Evolutionary conservation across 1,140 invertebrate genomes (phyloP).

Genomic region (Thereuonema tuberculata): DNA sequence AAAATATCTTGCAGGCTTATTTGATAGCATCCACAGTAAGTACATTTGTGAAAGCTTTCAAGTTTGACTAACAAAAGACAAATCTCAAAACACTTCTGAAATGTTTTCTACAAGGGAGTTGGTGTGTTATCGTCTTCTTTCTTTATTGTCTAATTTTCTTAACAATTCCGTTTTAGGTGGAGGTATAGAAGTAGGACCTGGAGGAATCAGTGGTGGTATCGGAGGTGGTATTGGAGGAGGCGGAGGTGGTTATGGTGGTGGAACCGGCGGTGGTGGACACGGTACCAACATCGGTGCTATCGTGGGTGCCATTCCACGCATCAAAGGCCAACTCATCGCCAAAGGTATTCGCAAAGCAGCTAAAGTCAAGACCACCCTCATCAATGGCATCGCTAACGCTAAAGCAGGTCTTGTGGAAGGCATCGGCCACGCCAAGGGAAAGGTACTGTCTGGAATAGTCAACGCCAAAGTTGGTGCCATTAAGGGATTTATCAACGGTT

Average conservation of each 20-base stretch:
- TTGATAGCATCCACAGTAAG: no score
- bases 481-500: conserved; percentile 1
- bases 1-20: no score
- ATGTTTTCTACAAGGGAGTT: no score
- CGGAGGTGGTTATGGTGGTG: not conserved
- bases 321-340: not conserved
- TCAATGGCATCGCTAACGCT: not conserved
- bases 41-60: no score
- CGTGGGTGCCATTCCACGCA: not conserved
- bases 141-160: no score
- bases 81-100: no score
- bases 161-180: no score
- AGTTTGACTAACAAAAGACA: no score
- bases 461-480: not conserved
- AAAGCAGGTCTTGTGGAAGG: conserved; percentile 5
- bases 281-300: not conserved
- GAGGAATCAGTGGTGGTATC: not conserved
- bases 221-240: not conserved
- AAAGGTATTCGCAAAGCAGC: not conserved
- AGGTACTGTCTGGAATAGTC: not conserved
- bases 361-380: not conserved
- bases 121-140: no score
- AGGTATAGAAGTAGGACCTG: no score
- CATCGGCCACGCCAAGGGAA: conserved; percentile 4
- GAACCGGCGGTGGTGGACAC: not conserved